Base-by-base conservation (phyloP, 2,113 vertebrate genomes). In the Vicugna pacos region DNA sequence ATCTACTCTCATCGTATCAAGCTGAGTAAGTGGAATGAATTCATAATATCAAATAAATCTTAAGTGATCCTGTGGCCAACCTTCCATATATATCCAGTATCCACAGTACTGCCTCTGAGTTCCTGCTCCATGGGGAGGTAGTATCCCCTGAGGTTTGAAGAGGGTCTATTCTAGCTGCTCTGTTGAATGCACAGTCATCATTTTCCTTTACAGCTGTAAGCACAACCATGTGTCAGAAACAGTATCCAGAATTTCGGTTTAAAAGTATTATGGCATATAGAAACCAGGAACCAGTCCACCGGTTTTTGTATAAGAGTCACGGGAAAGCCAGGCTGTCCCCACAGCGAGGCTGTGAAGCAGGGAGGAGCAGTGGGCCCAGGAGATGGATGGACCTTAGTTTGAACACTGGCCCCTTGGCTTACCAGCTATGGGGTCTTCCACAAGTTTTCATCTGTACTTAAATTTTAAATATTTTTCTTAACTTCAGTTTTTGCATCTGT, bases 1-100 rank as follows among this genome's bases (percentile, higher is more conserved):
- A 85, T 96, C 88, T 96, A 50, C 62, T 81, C 62, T 77, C 54
- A 5, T 73, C 19, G 54, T 65, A 73, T 79, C 82, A 73, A 82
- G 91, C 65, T 77, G 89, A 81, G 81, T 76, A 84, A 91, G 64
- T 94, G 81, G 83, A 76, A 94, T 85, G 67, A 91, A 91, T 89
- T 72, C 81, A 28, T 93, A 72, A 89, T 80, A 69, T 85, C 48
- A 62, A 48, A 82, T 82, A 77, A 95, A 52, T 89, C 67, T 48
- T 28, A 65, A 56, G 83, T 75, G 80, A 70, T 54, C n/a, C 46
- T n/a, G n/a, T 80, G 70, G 38, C 80, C 80, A 84, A 6, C 65
- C 58, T 93, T 93, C 60, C 65, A 3, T 56, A 58, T 69, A 54
- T 20, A n/a, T 12, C 77, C 54, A 32, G 1, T 52, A 22, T 67